Base-by-base conservation (phyloP, 2,888 invertebrate species). In the Thymelicus acteon region DNA sequence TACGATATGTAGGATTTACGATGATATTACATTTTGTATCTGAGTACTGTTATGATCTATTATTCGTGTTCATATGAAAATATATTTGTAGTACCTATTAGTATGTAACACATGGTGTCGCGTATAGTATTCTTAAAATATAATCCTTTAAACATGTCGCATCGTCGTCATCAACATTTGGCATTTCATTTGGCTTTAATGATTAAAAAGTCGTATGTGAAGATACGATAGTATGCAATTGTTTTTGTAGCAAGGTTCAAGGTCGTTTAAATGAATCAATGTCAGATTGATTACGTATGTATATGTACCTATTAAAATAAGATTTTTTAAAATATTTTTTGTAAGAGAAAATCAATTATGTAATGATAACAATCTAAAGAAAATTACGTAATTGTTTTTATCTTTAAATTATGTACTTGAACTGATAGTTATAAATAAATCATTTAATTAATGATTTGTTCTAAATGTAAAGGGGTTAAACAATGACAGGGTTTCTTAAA, bases 131-230 rank as follows among this genome's bases (percentile, higher is more conserved):
- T 79, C 79, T 77, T 76, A 74, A 75, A 81, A 83, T 84, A 66
- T 54, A 54, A 24, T 54, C 24, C 4, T 24, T 54, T 54, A 24
- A 54, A 54, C 24, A 54, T 10, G 12, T 54, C 54, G 54, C 54
- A 24, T 54, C 24, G 54, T 24, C 24, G 24, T 54, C 24, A 5
- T 12, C 24, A 24, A 54, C 24, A 87, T 91, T 91, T 91, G 91
- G 91, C 91, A 91, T 83, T 82, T 70, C 74, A 77, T 90, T 91
- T 91, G 91, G 91, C 90, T 81, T 85, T 74, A 66, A 66, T 47
- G 37, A 7, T 40, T 40, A 44, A n/a, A 44, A 19, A 54, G 48
- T 19, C 13, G 54, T 40, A 49, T 12, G 4, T 63, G 13, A 15
- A 63, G 37, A 48, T 47, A 62, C 48, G 52, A 58, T 58, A 24